Evolutionary conservation across 2,888 invertebrate genomes (phyloP).

Genomic region (Tanypteryx hageni): DNA sequence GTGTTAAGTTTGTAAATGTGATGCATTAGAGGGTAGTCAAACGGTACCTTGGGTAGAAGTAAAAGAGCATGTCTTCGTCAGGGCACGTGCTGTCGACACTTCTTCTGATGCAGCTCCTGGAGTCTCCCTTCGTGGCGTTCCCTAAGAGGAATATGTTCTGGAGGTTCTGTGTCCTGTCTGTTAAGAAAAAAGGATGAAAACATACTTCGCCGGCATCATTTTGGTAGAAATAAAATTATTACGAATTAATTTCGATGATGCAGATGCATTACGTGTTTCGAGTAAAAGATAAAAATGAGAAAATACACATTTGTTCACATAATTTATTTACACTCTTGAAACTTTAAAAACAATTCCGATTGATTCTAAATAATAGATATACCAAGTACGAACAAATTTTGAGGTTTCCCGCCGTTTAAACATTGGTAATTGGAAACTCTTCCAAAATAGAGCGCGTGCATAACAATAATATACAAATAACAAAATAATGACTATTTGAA

Average conservation of each 20-base stretch:
- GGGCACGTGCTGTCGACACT: constrained; percentile 41
- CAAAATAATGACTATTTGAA: too few relatives aligned
- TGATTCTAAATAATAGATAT: too few relatives aligned
- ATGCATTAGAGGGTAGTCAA: constrained; percentile 17
- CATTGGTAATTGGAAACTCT: too few relatives aligned
- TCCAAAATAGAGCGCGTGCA: too few relatives aligned
- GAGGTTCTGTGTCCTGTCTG: constrained; percentile 34
- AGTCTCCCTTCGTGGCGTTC: constrained; percentile 29
- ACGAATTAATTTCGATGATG: neutral
- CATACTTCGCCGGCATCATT: neutral
- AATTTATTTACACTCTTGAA: neutral
- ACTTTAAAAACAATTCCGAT: too few relatives aligned
- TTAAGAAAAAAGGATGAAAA: neutral
- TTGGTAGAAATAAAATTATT: neutral
- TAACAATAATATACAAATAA: too few relatives aligned
- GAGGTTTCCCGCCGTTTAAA: too few relatives aligned
- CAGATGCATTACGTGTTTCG: neutral
- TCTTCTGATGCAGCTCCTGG: constrained; percentile 46
- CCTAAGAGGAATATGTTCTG: constrained; percentile 50
- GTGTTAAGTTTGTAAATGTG: constrained; percentile 24
- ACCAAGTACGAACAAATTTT: too few relatives aligned
- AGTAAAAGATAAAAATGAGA: neutral
- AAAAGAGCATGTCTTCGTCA: constrained; percentile 51
- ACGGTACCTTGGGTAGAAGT: constrained; percentile 60
- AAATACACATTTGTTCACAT: neutral